phyloP scores from a whole-genome alignment of 2,888 invertebrate genomes.

The Venusia cambrica region DNA sequence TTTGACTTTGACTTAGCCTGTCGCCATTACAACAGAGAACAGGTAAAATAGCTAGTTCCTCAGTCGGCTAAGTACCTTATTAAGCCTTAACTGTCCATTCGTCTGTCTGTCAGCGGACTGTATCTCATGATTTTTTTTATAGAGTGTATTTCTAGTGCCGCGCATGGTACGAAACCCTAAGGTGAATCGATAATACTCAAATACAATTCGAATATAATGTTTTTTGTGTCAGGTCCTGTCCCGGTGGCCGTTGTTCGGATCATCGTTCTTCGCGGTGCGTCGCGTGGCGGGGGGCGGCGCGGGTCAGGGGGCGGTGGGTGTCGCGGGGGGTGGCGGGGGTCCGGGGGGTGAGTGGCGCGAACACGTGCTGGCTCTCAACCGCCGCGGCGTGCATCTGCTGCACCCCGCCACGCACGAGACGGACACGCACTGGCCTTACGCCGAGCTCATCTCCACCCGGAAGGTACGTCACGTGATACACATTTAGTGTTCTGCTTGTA shows the following conservation, averaged over 20 bases:
- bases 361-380: slow-evolving; percentile 95
- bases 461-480: slow-evolving; percentile 75
- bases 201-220: too few species aligned
- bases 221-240: slow-evolving; percentile 87
- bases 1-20: too few species aligned
- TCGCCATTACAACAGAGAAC: too few species aligned
- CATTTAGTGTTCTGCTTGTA: not conserved
- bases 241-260: slow-evolving; percentile 97
- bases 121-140: too few species aligned
- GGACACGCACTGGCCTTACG: slow-evolving; percentile 95
- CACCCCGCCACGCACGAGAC: slow-evolving; percentile 96
- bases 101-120: too few species aligned
- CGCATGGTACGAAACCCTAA: too few species aligned
- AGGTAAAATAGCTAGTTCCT: too few species aligned
- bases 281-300: slow-evolving; percentile 90
- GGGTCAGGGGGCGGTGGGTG: slow-evolving; percentile 71
- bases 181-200: too few species aligned
- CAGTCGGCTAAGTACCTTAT: too few species aligned
- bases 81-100: too few species aligned
- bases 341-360: slow-evolving; percentile 88
- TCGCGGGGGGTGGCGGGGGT: slow-evolving; percentile 65
- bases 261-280: slow-evolving; percentile 98
- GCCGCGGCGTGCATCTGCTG: slow-evolving; percentile 95
- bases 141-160: too few species aligned
- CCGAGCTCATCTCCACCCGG: slow-evolving; percentile 97